phyloP scores from a whole-genome alignment of 2,797 vertebrate species.

The Amphiprion clarkii region DNA sequence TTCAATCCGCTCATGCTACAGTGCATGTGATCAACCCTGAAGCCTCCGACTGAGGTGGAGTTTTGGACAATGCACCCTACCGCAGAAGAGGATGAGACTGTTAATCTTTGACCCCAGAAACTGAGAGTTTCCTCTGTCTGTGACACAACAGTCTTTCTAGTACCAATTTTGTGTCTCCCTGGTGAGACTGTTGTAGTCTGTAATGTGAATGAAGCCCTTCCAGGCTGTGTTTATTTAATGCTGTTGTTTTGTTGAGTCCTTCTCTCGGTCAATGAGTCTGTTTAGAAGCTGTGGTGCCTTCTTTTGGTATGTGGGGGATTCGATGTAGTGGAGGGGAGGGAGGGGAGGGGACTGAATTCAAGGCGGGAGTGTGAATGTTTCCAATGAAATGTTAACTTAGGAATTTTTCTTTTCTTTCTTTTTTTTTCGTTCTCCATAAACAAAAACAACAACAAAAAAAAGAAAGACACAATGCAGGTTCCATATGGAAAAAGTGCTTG shows the following conservation, averaged over 20 bases:
- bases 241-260: slow-evolving; percentile 74
- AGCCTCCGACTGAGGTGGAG: slow-evolving; percentile 44
- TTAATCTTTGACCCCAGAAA: slow-evolving; percentile 64
- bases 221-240: slow-evolving; percentile 76
- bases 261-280: slow-evolving; percentile 82
- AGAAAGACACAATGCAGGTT: slow-evolving; percentile 39
- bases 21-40: slow-evolving; percentile 60
- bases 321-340: slow-evolving; percentile 61
- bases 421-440: slow-evolving; percentile 44
- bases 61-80: slow-evolving; percentile 49
- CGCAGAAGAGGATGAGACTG: slow-evolving; percentile 63
- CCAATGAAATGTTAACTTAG: slow-evolving; percentile 69
- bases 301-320: slow-evolving; percentile 85
- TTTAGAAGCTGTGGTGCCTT: slow-evolving; percentile 95
- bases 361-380: slow-evolving; percentile 84
- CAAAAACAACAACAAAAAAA: slow-evolving; percentile 14
- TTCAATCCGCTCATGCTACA: slow-evolving; percentile 53
- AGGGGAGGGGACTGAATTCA: slow-evolving; percentile 50
- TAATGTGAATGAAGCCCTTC: slow-evolving; percentile 76
- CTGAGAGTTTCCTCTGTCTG: slow-evolving; percentile 56
- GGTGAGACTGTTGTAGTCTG: slow-evolving; percentile 69
- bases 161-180: slow-evolving; percentile 67
- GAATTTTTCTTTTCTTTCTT: slow-evolving; percentile 25
- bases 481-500: slow-evolving; percentile 61
- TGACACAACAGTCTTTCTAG: slow-evolving; percentile 62